phyloP scores from a whole-genome alignment of 2,888 invertebrate species.

The Thymelicus sylvestris region DNA sequence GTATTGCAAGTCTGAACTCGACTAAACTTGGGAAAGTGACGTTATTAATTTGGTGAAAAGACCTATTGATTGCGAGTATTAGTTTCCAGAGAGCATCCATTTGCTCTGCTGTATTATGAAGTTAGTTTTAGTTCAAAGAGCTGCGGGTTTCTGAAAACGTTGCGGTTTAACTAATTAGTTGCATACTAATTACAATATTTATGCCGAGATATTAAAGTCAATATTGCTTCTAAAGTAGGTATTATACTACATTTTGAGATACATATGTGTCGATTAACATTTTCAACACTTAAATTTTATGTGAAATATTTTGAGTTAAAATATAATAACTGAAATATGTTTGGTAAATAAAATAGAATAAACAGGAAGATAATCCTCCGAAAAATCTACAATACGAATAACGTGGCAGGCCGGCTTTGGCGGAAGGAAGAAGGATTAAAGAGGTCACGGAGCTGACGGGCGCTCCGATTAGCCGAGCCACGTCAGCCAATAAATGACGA shows the following conservation, averaged over 20 bases:
- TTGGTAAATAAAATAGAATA: conserved; percentile 1
- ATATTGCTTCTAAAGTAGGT: too few species aligned
- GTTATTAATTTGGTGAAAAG: conserved; percentile 69
- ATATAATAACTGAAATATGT: not conserved
- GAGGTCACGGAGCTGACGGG: conserved; percentile 78
- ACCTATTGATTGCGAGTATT: conserved; percentile 59
- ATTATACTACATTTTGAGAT: too few species aligned
- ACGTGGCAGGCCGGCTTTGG: conserved; percentile 59
- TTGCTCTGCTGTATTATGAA: conserved; percentile 40
- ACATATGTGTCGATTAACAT: too few species aligned
- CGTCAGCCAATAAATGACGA: conserved; percentile 74
- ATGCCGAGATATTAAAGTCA: not conserved
- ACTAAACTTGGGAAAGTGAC: conserved; percentile 56
- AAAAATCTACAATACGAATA: conserved; percentile 59
- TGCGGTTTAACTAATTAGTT: not conserved
- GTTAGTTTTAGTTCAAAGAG: conserved; percentile 11
- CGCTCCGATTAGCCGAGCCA: conserved; percentile 67
- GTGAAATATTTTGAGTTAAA: not conserved
- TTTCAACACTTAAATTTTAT: too few species aligned
- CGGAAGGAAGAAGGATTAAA: conserved; percentile 74
- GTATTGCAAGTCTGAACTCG: conserved; percentile 55
- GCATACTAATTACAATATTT: not conserved
- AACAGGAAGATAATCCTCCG: conserved; percentile 18
- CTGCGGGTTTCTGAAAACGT: not conserved
- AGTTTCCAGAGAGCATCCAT: conserved; percentile 39